These are phyloP conservation scores for Rhinogobius similis DNA, from an alignment of 2,113 vertebrate species.

Conservation along the genomic window DNA sequence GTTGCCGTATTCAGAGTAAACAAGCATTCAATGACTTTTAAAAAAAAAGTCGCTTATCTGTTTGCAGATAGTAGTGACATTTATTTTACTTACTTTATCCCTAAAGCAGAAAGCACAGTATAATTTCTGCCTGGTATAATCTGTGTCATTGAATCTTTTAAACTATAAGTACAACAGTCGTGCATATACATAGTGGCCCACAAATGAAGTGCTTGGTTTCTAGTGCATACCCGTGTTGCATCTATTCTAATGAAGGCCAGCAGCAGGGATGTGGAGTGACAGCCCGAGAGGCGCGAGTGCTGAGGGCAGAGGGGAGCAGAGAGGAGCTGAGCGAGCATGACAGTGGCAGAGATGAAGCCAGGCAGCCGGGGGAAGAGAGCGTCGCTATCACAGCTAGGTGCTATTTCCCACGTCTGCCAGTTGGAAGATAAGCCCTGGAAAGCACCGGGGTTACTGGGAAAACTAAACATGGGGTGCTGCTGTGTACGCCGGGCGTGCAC, in stretches of 20 bases:
- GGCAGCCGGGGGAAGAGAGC: slow-evolving; percentile 29
- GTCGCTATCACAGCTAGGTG: slow-evolving; percentile 38
- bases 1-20: too few species aligned
- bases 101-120: too few species aligned
- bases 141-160: too few species aligned
- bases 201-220: neutral
- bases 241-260: slow-evolving; percentile 38
- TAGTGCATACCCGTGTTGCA: slow-evolving; percentile 4
- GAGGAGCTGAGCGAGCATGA: slow-evolving; percentile 38
- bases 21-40: too few species aligned
- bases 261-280: slow-evolving; percentile 28
- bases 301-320: slow-evolving; percentile 16
- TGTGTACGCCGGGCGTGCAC: slow-evolving; percentile 10
- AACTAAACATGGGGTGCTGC: slow-evolving; percentile 13
- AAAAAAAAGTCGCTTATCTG: too few species aligned
- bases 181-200: neutral
- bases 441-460: slow-evolving; percentile 44
- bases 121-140: too few species aligned
- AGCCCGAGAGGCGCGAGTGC: slow-evolving; percentile 39
- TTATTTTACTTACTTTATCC: too few species aligned
- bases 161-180: neutral
- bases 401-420: slow-evolving; percentile 59
- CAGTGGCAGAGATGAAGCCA: slow-evolving; percentile 46
- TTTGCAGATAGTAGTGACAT: too few species aligned
- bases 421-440: slow-evolving; percentile 61